Evolutionary conservation across 2,113 vertebrate species (phyloP), one percentile per base, ranked within the genome.

Genomic region (Indicator indicator): DNA sequence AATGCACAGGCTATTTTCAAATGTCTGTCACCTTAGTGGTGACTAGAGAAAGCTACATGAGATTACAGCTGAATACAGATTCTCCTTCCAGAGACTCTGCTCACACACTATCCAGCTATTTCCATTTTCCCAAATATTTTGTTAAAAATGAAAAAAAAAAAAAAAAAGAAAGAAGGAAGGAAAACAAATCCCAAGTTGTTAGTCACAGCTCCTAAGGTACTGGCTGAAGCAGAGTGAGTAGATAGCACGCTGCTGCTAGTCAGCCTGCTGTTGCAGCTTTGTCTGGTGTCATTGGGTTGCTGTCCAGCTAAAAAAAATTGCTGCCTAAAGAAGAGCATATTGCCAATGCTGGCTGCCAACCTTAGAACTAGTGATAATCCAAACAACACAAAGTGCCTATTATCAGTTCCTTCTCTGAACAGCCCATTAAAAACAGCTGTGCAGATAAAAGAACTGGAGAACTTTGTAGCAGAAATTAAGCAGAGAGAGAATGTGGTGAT

Each of bases 381-480:
- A 97, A 96, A 97, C 90, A 96, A 90, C 94, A 97, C 96, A 97
- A 96, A 97, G 91, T 97, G 92, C 94, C 95, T 92, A 96, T 97
- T 97, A 97, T 97, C 96, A 97, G 95, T 92, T 95, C 95, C 94
- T 93, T 95, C 94, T 92, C 92, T 92, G 94, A 97, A 94, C 95
- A 96, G 93, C 94, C 95, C 94, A 97, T 97, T 96, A 97, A 94
- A 97, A 97, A 96, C 96, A 97, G 94, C 96, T 97, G 96, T 96
- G 97, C 89, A 95, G 95, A 96, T 97, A 97, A 97, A 97, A 97
- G 95, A 89, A 94, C 90, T 86, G 87, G 82, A 94, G 88, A 97
- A 97, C 95, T 96, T 91, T 95, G 94, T 78, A 93, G 93, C 95
- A 97, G 89, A 96, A 96, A 97, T 86, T 95, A 88, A 96, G 89